Percentiles rank a stretch among this genome's conserved stretches.
Evolutionary conservation across 2,113 vertebrate species (phyloP).

Genomic region (Platysteira castanea): DNA sequence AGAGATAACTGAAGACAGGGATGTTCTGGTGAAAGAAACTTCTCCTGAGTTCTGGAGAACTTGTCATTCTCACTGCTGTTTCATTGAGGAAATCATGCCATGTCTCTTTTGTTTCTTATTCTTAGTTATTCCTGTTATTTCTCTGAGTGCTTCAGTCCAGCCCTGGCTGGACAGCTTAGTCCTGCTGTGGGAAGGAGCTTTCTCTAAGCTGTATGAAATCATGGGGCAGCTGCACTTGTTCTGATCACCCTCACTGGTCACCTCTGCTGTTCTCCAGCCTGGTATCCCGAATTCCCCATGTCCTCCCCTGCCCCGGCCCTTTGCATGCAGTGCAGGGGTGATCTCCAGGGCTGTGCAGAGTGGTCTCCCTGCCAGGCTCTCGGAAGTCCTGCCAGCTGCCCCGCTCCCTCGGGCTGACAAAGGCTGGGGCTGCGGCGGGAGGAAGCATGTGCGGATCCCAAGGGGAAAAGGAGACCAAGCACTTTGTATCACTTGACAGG

Average conservation of each 20-base stretch:
- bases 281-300: background rate
- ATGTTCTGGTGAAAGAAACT: background rate
- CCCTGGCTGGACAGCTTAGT: background rate
- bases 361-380: background rate
- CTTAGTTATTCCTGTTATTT: background rate
- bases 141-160: background rate
- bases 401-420: background rate
- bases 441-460: background rate
- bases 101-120: background rate
- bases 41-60: background rate
- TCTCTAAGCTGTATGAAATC: background rate
- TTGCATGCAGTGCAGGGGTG: background rate
- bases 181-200: background rate
- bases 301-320: background rate
- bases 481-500: slow-evolving; percentile 60
- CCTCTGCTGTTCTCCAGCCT: background rate
- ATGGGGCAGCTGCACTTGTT: background rate
- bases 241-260: background rate
- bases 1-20: background rate
- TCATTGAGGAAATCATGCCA: background rate
- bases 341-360: background rate
- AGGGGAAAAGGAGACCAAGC: slow-evolving; percentile 25
- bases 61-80: background rate
- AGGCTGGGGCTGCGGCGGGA: background rate
- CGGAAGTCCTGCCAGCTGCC: background rate